phyloP scores from a whole-genome alignment of 2,888 invertebrate species.

The Melanostoma scalare region DNA sequence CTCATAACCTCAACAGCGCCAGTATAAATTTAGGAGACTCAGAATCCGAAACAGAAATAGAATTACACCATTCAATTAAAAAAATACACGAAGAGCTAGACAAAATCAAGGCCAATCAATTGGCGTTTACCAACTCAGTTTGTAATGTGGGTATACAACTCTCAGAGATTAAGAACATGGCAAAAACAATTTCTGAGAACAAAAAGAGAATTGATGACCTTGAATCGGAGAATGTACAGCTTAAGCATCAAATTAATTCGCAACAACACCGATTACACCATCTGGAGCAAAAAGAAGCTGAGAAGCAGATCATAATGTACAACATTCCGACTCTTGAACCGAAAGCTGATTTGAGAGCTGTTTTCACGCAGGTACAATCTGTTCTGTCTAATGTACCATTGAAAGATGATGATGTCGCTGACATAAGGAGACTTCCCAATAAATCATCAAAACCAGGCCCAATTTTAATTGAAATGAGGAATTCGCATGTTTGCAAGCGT shows the following conservation, averaged over 20 bases:
- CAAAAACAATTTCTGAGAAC: constrained; percentile 1
- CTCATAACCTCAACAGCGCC: constrained; percentile 8
- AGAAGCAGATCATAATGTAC: constrained; percentile 5
- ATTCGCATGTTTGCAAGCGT: constrained; percentile 2
- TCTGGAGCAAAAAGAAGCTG: constrained; percentile 12
- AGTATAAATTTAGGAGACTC: constrained; percentile 1
- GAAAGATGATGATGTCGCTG: constrained; percentile 5
- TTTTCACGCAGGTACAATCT: not conserved
- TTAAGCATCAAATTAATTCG: not conserved
- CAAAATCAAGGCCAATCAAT: constrained; percentile 11
- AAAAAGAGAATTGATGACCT: constrained; percentile 6
- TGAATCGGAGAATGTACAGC: constrained; percentile 7
- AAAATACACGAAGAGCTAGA: constrained; percentile 8
- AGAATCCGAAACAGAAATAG: constrained; percentile 3
- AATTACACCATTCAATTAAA: constrained; percentile 8
- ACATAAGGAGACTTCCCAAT: constrained; percentile 4
- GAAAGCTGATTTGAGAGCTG: constrained; percentile 3
- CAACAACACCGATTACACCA: constrained; percentile 3
- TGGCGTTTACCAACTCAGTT: constrained; percentile 8
- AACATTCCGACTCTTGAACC: not conserved
- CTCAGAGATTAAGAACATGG: constrained; percentile 1
- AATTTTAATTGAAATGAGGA: constrained; percentile 2
- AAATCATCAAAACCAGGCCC: constrained; percentile 1
- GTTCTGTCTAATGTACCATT: constrained; percentile 9
- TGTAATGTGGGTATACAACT: constrained; percentile 4